Evolutionary conservation across 2,797 vertebrate genomes (phyloP), one percentile per base, ranked within the genome.

Genomic region (Poecile montanus): DNA sequence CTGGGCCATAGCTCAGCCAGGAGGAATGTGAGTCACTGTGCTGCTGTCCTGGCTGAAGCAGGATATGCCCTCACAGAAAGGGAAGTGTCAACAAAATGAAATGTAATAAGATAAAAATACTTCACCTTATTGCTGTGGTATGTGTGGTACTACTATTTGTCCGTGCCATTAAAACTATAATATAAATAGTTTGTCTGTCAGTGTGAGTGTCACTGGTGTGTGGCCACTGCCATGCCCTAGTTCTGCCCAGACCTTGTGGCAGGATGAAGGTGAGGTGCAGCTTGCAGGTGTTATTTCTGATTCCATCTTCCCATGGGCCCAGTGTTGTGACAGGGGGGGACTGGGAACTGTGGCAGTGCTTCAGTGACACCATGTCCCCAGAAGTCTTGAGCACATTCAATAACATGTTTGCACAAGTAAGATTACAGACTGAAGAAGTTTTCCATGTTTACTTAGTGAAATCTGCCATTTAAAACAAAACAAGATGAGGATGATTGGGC

Each of bases 241-340:
- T 62, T 50, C 29, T 34, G 56, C 57, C 26, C 60, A 89, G 63
- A 34, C 4, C n/a, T 50, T 4, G 6, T 51, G 53, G 72, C 20
- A 66, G 45, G 16, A 29, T 30, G 67, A 51, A 63, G n/a, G n/a
- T 11, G 60, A 56, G 40, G n/a, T 22, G 30, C 60, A 76, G 25
- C 17, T 76, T 79, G 48, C 19, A 29, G 60, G 29, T 0, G 0
- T 48, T 57, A 26, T 42, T 88, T n/a, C 60, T 79, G 29, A 15
- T 66, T 56, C 53, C 47, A 22, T 17, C 42, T 88, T 79, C 48
- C 30, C 21, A 0, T 30, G 60, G 56, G 27, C 23, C 27, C 23
- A 21, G 17, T 1, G 0, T 34, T 29, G 45, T 45, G 51, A n/a
- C n/a, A 75, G 50, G 16, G 58, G 0, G 17, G 11, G 1, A 22